These are phyloP conservation scores for Takifugu rubripes DNA, from an alignment of 2,797 vertebrate genomes.

Conservation along the genomic window DNA sequence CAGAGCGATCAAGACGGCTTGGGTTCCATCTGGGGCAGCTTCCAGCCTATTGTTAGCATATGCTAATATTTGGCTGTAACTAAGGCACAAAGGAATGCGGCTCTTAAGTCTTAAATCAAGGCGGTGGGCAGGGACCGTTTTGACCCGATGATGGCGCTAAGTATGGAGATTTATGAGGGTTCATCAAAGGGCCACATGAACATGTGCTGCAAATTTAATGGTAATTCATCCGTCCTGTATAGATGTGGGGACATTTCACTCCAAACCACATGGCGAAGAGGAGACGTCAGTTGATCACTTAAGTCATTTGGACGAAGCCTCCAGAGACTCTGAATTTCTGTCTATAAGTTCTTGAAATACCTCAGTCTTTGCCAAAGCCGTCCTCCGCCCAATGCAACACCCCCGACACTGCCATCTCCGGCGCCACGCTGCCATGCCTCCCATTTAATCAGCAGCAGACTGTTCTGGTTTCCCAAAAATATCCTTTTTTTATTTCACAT, in stretches of 20 bases:
- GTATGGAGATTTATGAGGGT: not conserved
- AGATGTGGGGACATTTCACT: not conserved
- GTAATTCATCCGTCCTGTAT: not conserved
- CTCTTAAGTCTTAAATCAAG: not conserved
- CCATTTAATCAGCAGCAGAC: conserved; percentile 20
- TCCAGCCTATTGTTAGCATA: not conserved
- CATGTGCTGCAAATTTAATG: not conserved
- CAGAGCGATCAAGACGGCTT: not conserved
- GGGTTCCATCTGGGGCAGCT: not conserved
- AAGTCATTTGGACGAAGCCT: not conserved
- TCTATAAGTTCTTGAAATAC: not conserved
- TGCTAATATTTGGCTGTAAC: not conserved
- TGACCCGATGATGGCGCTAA: not conserved
- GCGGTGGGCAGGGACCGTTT: not conserved
- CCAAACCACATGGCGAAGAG: not conserved
- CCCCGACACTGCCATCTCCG: not conserved
- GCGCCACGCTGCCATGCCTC: not conserved
- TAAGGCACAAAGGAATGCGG: not conserved
- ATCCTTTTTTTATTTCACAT: conserved; percentile 80
- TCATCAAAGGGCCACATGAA: not conserved
- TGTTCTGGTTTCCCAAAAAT: conserved; percentile 74
- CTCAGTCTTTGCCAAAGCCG: not conserved
- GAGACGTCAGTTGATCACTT: not conserved
- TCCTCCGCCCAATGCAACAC: not conserved
- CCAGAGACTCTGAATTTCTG: not conserved